Evolutionary conservation across 1,140 invertebrate genomes (phyloP).

Genomic region (Apis florea): DNA sequence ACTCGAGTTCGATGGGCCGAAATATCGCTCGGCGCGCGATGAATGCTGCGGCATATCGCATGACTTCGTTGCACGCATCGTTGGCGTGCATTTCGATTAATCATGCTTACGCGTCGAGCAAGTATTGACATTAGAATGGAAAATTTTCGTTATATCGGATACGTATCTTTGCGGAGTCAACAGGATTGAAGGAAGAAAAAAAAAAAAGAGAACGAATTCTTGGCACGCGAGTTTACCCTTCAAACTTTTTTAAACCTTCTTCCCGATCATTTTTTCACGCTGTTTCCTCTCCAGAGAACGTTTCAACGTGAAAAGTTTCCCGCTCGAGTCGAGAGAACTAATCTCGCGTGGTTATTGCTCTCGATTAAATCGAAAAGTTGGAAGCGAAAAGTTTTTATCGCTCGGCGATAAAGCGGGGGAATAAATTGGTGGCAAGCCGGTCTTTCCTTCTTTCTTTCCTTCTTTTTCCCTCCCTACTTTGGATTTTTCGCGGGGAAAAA

Average conservation of each 20-base stretch:
- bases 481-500: conserved; percentile 14
- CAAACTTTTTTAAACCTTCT: conserved; percentile 11
- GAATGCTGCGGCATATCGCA: neutral
- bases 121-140: neutral
- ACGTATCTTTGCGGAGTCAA: too few species aligned
- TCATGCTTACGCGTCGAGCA: neutral
- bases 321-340: neutral
- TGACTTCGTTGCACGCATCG: conserved; percentile 1
- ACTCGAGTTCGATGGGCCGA: neutral
- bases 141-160: too few species aligned
- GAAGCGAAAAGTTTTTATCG: conserved; percentile 32
- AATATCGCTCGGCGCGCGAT: neutral
- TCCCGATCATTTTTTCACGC: neutral
- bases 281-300: neutral
- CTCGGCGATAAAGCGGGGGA: conserved; percentile 31
- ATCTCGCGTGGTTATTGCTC: neutral
- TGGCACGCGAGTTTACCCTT: neutral
- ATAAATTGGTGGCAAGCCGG: conserved; percentile 40
- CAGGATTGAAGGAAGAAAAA: neutral
- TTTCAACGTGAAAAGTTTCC: neutral
- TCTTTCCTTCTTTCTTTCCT: neutral
- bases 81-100: conserved; percentile 2
- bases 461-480: neutral
- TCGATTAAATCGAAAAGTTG: conserved; percentile 21
- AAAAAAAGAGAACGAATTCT: neutral